Conservation (phyloP, 2,797 vertebrate genomes). For the Melanotaenia parkinsoni region DNA sequence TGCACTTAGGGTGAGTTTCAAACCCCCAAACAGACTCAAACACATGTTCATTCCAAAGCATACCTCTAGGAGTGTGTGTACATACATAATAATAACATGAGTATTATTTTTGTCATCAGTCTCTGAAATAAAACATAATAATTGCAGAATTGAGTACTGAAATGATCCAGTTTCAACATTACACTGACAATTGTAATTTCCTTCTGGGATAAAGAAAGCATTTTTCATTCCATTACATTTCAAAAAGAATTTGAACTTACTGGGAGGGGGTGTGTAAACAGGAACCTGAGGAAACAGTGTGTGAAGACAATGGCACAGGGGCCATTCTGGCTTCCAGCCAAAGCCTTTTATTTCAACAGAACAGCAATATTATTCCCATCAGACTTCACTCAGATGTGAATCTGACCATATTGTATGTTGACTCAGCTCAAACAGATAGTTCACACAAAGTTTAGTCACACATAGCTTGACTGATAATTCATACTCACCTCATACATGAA, state of each 20-base stretch:
- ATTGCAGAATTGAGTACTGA: background rate
- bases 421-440: background rate
- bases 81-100: background rate
- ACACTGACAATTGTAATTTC: conserved; percentile 11
- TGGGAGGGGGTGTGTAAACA: conserved; percentile 71
- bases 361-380: conserved; percentile 10
- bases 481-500: conserved; percentile 11
- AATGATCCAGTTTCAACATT: conserved; percentile 39
- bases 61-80: background rate
- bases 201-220: too few relatives aligned
- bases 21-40: background rate
- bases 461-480: background rate
- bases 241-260: conserved; percentile 60
- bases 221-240: too few relatives aligned
- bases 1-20: conserved; percentile 90
- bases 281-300: conserved; percentile 70
- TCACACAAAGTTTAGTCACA: background rate
- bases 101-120: background rate
- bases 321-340: conserved; percentile 40
- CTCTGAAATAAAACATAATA: conserved; percentile 3
- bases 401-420: background rate
- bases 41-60: background rate
- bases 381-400: conserved; percentile 3
- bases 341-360: conserved; percentile 32
- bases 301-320: conserved; percentile 68